A percentile compares a stretch with the other conserved stretches of the same genome.
These are phyloP conservation scores for Istiophorus platypterus DNA, from an alignment of 2,113 vertebrate species.

Conservation along the genomic window DNA sequence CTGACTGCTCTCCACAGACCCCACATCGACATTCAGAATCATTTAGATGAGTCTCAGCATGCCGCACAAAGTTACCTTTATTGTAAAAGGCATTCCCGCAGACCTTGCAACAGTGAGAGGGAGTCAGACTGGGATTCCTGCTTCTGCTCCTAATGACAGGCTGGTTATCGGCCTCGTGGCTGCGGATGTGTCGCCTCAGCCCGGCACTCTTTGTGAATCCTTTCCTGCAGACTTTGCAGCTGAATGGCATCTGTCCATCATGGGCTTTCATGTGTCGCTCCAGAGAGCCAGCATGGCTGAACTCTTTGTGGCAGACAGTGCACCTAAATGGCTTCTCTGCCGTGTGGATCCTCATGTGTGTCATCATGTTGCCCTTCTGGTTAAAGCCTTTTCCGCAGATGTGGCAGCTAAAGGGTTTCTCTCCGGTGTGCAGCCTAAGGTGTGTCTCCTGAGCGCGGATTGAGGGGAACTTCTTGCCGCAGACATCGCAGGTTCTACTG, in stretches of 20 bases:
- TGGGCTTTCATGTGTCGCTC: conserved; percentile 61
- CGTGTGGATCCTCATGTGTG: conserved; percentile 55
- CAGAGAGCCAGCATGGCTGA: conserved; percentile 45
- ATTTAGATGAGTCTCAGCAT: conserved; percentile 59
- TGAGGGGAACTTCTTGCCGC: conserved; percentile 66
- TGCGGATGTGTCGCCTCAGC: conserved; percentile 36
- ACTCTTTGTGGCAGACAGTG: conserved; percentile 33
- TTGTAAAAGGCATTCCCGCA: conserved; percentile 65
- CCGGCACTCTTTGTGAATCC: conserved; percentile 36
- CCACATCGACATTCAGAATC: conserved; percentile 43
- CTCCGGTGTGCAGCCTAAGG: conserved; percentile 62
- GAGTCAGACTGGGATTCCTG: conserved; percentile 35
- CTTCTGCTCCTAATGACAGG: neutral
- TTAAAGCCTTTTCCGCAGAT: conserved; percentile 63
- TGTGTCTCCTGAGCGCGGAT: conserved; percentile 67
- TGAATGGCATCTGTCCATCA: conserved; percentile 9
- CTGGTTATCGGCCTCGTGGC: conserved; percentile 1
- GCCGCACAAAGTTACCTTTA: conserved; percentile 64
- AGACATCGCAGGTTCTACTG: conserved; percentile 56
- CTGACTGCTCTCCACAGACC: conserved; percentile 54
- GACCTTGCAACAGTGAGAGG: conserved; percentile 61
- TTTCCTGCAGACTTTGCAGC: conserved; percentile 49
- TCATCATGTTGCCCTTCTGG: conserved; percentile 70
- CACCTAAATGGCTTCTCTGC: conserved; percentile 53
- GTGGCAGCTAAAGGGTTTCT: conserved; percentile 63